phyloP scores from a whole-genome alignment of 2,888 invertebrate genomes.

The Himalopsyche tibetana region DNA sequence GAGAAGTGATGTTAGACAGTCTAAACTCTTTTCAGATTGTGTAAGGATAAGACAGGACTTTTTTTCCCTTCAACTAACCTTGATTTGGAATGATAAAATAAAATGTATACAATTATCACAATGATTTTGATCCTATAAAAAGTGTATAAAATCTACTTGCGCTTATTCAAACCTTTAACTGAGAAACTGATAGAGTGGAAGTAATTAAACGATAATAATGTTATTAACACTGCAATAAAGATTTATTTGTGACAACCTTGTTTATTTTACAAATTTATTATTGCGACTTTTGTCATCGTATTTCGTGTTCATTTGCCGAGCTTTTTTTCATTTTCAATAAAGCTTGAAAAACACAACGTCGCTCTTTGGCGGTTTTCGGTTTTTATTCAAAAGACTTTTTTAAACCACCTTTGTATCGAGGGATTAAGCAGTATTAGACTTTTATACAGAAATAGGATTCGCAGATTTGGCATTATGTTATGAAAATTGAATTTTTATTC shows the following conservation, averaged over 20 bases:
- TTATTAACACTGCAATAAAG: neutral
- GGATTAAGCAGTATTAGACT: conserved; percentile 59
- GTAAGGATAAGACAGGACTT: no score
- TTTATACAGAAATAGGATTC: conserved; percentile 46
- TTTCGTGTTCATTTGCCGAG: conserved; percentile 60
- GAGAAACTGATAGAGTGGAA: no score
- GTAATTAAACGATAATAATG: no score
- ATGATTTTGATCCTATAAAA: no score
- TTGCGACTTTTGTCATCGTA: conserved; percentile 59
- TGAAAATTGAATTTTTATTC: conserved; percentile 7
- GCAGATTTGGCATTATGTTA: conserved; percentile 27
- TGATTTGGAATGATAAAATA: no score
- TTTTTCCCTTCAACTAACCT: no score
- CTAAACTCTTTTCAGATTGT: no score
- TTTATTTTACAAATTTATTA: conserved; percentile 54
- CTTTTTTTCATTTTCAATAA: conserved; percentile 58
- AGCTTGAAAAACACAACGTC: conserved; percentile 46
- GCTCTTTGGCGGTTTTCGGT: conserved; percentile 48
- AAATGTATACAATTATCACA: no score
- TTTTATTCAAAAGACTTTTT: conserved; percentile 45
- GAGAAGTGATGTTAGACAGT: no score
- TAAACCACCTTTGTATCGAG: conserved; percentile 22
- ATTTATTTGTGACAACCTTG: neutral
- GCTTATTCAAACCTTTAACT: no score
- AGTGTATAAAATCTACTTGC: no score